A percentile compares a stretch with the other conserved stretches of the same genome.
Conservation (phyloP, 2,888 invertebrate genomes). For the Archips crataeganus region DNA sequence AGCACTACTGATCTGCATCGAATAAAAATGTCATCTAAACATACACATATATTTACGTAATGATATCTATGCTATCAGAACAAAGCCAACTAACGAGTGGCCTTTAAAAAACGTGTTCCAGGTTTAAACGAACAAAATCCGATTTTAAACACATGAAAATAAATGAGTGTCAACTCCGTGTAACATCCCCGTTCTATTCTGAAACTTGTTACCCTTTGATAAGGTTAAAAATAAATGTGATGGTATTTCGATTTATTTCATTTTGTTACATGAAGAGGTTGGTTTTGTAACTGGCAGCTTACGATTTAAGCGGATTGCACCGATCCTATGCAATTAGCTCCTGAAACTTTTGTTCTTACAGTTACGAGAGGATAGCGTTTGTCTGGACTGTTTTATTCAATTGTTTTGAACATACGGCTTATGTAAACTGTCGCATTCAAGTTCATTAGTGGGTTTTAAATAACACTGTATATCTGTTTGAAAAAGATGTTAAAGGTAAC, state of each 20-base stretch:
- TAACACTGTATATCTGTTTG: too few relatives aligned
- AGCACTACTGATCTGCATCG: slow-evolving; percentile 19
- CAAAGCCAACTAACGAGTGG: slow-evolving; percentile 40
- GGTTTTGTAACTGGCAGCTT: slow-evolving; percentile 17
- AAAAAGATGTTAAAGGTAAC: too few relatives aligned
- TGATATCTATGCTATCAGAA: slow-evolving; percentile 9
- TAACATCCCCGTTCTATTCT: slow-evolving; percentile 3
- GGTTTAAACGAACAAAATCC: slow-evolving; percentile 23
- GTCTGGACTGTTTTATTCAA: background rate
- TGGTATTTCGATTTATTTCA: background rate
- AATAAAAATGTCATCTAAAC: slow-evolving; percentile 27
- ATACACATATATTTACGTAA: slow-evolving; percentile 2
- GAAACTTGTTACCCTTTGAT: background rate
- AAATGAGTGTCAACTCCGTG: background rate
- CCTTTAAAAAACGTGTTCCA: slow-evolving; percentile 16
- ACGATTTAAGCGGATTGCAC: slow-evolving; percentile 3
- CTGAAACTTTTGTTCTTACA: background rate
- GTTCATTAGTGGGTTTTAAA: slow-evolving; percentile 1
- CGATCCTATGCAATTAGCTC: background rate
- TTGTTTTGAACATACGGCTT: background rate
- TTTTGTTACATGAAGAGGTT: background rate
- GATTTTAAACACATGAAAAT: slow-evolving; percentile 13
- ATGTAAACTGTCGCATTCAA: background rate
- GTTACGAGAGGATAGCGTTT: background rate
- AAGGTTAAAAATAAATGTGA: background rate